Evolutionary conservation across 2,797 vertebrate species (phyloP).

Genomic region (Poeciliopsis turneri): DNA sequence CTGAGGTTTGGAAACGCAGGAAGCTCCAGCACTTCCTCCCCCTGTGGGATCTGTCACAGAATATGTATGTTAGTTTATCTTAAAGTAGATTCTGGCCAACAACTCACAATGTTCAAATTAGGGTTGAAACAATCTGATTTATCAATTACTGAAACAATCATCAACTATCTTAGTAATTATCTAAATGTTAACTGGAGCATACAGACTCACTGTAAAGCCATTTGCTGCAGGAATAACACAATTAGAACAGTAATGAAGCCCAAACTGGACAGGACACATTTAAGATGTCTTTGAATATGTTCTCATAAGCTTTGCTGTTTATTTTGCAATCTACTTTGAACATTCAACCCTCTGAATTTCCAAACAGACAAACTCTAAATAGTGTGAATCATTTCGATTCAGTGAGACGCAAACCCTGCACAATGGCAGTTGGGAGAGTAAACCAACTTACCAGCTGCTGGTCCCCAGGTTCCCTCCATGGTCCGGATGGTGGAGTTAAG

Average conservation of each 20-base stretch:
- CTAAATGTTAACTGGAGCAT: too few species aligned
- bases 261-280: too few species aligned
- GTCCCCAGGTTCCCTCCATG: conserved; percentile 86
- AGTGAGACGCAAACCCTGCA: not conserved
- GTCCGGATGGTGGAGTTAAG: conserved; percentile 89
- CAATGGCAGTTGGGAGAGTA: not conserved
- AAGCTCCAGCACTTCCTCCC: not conserved
- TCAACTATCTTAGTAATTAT: too few species aligned
- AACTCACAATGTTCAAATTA: not conserved
- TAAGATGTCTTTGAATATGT: too few species aligned
- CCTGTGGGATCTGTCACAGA: conserved; percentile 20
- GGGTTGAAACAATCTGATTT: too few species aligned
- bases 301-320: not conserved
- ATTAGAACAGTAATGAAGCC: too few species aligned
- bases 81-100: not conserved
- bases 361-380: not conserved
- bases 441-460: conserved; percentile 48
- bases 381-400: not conserved
- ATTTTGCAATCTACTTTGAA: not conserved
- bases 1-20: conserved; percentile 22
- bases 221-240: too few species aligned
- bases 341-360: not conserved
- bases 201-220: too few species aligned
- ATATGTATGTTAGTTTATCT: conserved; percentile 2
- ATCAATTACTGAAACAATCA: too few species aligned